Evolutionary conservation across 2,113 vertebrate species (phyloP), one percentile per base, ranked within the genome.

Genomic region (Amphiprion ocellaris): DNA sequence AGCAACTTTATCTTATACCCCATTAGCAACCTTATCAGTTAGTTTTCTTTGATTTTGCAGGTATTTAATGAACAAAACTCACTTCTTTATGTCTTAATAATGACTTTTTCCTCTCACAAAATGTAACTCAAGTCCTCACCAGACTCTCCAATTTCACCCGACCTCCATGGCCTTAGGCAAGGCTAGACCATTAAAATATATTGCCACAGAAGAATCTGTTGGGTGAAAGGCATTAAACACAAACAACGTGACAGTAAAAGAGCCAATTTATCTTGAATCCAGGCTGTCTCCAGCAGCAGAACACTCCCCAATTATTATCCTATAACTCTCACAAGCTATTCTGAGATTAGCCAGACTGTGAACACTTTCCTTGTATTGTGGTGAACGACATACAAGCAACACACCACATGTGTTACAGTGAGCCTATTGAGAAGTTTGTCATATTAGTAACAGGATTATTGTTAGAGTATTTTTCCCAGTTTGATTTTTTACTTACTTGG

Each of bases 181-280:
- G 77, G 69, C 82, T 72, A 62, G 79, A 79, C 79, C 88, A 86
- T 90, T 89, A 89, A 89, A 91, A 86, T 89, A 83, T 83, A 90
- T 69, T 85, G 82, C 81, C 67, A 72, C 46, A 61, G 84, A 81
- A 66, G 76, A 85, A 81, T 86, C 78, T 90, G 88, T 84, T 77
- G 65, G 86, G 80, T 84, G 87, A 78, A 78, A 90, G 72, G 67
- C 77, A 89, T 89, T 91, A 87, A 84, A 89, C 58, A 83, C 84
- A 89, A 92, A 89, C 88, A 88, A 86, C 75, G 37, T 76, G 83
- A 89, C 69, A 77, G 84, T 87, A 84, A 89, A 91, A 88, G 56
- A 87, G 80, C 64, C 87, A 86, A 82, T 93, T 91, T 89, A 79
- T 79, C 69, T 77, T 15, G 70, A 85, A 81, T 82, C 72, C 76